Conservation (phyloP, 2,113 vertebrate genomes). For the Junco hyemalis region DNA sequence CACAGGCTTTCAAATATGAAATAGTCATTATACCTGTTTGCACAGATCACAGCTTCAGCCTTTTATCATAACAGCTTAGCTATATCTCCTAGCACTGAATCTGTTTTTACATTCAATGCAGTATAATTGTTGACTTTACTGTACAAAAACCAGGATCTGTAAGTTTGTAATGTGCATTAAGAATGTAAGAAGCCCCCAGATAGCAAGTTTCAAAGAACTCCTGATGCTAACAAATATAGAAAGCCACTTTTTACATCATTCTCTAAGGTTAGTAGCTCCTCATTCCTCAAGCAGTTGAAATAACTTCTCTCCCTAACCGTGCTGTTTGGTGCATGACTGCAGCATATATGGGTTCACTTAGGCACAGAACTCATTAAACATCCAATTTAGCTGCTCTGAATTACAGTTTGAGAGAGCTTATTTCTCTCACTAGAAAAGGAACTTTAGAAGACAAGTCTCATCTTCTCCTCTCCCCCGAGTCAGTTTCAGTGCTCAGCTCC, state of each 20-base stretch:
- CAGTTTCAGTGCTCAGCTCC: background rate
- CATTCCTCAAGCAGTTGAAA: background rate
- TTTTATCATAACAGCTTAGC: background rate
- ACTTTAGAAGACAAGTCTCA: background rate
- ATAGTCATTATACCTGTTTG: background rate
- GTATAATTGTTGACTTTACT: background rate
- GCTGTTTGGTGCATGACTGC: background rate
- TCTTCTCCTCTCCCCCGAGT: background rate
- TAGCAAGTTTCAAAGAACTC: background rate
- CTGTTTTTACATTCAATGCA: background rate
- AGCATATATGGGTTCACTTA: background rate
- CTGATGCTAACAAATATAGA: background rate
- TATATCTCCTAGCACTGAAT: background rate
- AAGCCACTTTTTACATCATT: background rate
- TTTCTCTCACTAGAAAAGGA: background rate
- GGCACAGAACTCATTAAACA: background rate
- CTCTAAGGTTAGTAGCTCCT: background rate
- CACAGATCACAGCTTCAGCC: background rate
- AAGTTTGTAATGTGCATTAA: background rate
- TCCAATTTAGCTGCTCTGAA: background rate
- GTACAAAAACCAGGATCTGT: background rate
- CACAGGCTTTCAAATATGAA: background rate
- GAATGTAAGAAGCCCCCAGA: background rate
- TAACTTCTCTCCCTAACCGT: background rate
- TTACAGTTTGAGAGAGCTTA: background rate